These are phyloP conservation scores for Beroe ovata DNA, from an alignment of 37 sponge, comb jelly and placozoan genomes.

Conservation along the genomic window DNA sequence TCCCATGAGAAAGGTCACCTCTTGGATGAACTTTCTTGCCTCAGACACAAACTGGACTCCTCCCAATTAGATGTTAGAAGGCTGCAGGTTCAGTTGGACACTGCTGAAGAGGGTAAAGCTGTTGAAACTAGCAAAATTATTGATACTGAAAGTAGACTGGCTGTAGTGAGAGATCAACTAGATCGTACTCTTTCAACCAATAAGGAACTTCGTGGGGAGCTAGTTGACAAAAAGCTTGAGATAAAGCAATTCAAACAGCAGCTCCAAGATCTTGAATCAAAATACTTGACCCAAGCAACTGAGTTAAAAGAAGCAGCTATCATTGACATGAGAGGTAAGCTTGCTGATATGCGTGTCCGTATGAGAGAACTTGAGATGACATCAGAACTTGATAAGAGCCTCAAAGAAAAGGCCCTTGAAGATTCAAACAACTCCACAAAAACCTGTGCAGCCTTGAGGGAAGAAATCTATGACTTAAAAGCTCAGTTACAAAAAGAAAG, in stretches of 20 bases:
- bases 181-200: constrained; percentile 38
- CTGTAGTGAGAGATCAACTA: constrained; percentile 53
- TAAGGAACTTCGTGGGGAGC: constrained; percentile 23
- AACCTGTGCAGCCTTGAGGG: constrained; percentile 39
- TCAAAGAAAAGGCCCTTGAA: constrained; percentile 67
- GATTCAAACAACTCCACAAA: constrained; percentile 33
- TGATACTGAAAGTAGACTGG: constrained; percentile 18
- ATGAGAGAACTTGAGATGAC: constrained; percentile 60
- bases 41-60: constrained; percentile 3
- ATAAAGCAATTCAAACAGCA: constrained; percentile 56
- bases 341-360: constrained; percentile 57
- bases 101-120: constrained; percentile 28
- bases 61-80: neutral
- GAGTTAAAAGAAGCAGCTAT: constrained; percentile 68
- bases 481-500: constrained; percentile 50
- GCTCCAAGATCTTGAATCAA: constrained; percentile 16
- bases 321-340: constrained; percentile 57
- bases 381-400: constrained; percentile 64
- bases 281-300: constrained; percentile 46
- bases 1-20: constrained; percentile 16
- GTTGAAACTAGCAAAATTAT: neutral
- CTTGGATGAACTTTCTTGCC: constrained; percentile 11
- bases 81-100: constrained; percentile 17
- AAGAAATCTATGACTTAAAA: constrained; percentile 52
- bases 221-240: constrained; percentile 41